These are phyloP conservation scores for Craniophora ligustri DNA, from an alignment of 2,888 invertebrate species.

Conservation along the genomic window DNA sequence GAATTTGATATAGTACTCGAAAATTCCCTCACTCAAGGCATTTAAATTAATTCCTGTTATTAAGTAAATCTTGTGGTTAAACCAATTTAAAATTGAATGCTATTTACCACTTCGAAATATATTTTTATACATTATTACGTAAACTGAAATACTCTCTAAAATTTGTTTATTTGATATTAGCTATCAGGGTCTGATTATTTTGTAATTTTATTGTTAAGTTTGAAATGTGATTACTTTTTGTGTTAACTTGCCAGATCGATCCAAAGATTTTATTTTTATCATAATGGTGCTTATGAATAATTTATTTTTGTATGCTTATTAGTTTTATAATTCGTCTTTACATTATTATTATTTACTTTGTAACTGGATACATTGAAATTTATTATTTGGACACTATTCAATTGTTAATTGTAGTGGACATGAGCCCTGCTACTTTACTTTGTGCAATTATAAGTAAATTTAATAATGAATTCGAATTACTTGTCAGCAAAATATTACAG, in stretches of 20 bases:
- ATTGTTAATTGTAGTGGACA: background rate
- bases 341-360: conserved; percentile 13
- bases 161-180: conserved; percentile 69
- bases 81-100: conserved; percentile 30
- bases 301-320: conserved; percentile 32
- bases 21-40: conserved; percentile 93
- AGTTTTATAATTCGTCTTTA: conserved; percentile 19
- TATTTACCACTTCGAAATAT: conserved; percentile 31
- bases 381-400: background rate
- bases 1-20: conserved; percentile 96
- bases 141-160: conserved; percentile 60
- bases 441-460: background rate
- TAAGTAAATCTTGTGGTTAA: conserved; percentile 22
- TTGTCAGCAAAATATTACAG: conserved; percentile 10
- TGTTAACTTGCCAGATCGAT: conserved; percentile 78
- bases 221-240: conserved; percentile 65
- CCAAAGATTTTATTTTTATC: conserved; percentile 78
- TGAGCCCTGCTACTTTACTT: background rate
- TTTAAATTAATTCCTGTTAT: conserved; percentile 59
- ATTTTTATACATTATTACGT: conserved; percentile 36
- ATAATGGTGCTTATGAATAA: conserved; percentile 63
- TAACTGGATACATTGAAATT: background rate
- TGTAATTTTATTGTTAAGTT: conserved; percentile 69
- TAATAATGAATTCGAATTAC: conserved; percentile 2
- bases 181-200: conserved; percentile 70